These are phyloP conservation scores for Pogonocichla stellata DNA, from an alignment of 2,113 vertebrate genomes.

Conservation along the genomic window DNA sequence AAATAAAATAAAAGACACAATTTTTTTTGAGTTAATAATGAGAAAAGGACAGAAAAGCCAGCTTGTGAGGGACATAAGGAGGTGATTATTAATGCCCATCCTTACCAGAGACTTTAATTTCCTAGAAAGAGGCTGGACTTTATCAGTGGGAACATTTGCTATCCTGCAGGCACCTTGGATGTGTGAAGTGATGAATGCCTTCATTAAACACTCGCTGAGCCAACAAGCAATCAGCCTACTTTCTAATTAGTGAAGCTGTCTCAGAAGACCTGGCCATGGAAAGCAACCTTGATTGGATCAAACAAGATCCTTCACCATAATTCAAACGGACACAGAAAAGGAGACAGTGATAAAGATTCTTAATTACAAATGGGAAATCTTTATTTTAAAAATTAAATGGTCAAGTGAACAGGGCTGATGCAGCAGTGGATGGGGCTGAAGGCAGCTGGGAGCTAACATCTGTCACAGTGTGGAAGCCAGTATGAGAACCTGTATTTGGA, in stretches of 20 bases:
- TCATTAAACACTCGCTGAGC: conserved; percentile 1
- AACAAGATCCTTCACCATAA: background rate
- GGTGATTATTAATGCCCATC: background rate
- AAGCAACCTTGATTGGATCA: conserved; percentile 28
- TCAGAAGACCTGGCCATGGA: background rate
- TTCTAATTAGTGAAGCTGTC: conserved; percentile 33
- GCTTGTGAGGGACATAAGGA: background rate
- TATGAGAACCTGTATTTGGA: background rate
- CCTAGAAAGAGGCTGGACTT: background rate
- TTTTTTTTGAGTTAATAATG: background rate
- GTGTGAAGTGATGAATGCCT: conserved; percentile 12
- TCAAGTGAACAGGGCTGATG: background rate
- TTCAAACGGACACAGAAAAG: background rate
- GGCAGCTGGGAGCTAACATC: background rate
- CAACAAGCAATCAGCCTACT: conserved; percentile 20
- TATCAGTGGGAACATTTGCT: background rate
- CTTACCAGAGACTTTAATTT: background rate
- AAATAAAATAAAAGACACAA: background rate
- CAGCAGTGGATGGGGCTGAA: background rate
- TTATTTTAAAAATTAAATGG: conserved; percentile 53
- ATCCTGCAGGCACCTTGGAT: background rate
- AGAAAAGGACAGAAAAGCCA: background rate
- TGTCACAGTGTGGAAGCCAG: background rate
- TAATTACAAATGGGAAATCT: conserved; percentile 19
- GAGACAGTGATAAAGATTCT: conserved; percentile 40